phyloP scores from a whole-genome alignment of 2,797 vertebrate genomes.

The Pseudochromis fuscus region DNA sequence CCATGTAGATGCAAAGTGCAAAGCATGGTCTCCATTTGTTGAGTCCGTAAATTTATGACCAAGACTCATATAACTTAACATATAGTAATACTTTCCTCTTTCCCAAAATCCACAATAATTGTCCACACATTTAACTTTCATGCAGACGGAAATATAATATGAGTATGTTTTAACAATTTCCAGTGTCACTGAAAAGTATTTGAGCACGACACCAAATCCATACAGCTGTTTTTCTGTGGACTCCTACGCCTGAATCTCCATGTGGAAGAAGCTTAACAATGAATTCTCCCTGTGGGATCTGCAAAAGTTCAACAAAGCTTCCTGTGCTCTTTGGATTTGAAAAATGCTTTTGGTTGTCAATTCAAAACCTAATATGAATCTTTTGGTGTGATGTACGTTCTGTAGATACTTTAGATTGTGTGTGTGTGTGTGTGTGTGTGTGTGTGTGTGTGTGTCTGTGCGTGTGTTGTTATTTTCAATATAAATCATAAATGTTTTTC shows the following conservation, averaged over 20 bases:
- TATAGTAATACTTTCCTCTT: not conserved
- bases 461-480: slow-evolving; percentile 2
- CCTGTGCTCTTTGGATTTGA: slow-evolving; percentile 11
- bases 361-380: slow-evolving; percentile 21
- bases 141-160: slow-evolving; percentile 35
- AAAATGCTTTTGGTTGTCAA: slow-evolving; percentile 10
- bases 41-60: slow-evolving; percentile 11
- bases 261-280: slow-evolving; percentile 50
- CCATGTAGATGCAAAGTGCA: slow-evolving; percentile 60
- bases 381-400: not conserved
- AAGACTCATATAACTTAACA: slow-evolving; percentile 7
- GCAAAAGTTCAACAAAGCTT: slow-evolving; percentile 62
- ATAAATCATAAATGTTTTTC: slow-evolving; percentile 22
- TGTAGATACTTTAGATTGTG: not conserved
- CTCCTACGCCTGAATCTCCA: slow-evolving; percentile 53
- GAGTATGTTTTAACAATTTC: slow-evolving; percentile 56
- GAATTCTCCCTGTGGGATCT: slow-evolving; percentile 61
- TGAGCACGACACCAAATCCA: slow-evolving; percentile 52
- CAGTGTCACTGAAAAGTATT: slow-evolving; percentile 53
- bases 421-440: no score
- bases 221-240: slow-evolving; percentile 51
- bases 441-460: no score
- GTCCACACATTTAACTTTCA: slow-evolving; percentile 22
- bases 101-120: slow-evolving; percentile 16
- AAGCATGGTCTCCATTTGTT: slow-evolving; percentile 6